phyloP scores from a whole-genome alignment of 2,113 vertebrate genomes.

The Mustela lutreola region DNA sequence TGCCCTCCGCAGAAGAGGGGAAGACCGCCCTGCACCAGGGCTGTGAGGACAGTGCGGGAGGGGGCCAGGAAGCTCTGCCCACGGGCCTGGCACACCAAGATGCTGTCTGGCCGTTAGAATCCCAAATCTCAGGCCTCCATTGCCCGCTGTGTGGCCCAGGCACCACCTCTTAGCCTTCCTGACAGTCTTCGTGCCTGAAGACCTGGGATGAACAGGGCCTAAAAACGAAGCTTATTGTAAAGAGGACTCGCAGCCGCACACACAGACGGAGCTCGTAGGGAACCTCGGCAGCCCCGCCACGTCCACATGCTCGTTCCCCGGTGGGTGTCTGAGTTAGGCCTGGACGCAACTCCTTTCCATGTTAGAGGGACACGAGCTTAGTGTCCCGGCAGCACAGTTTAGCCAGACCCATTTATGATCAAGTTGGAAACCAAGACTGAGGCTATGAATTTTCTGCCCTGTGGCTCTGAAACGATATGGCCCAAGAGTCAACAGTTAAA shows the following conservation, averaged over 20 bases:
- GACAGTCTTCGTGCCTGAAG: background rate
- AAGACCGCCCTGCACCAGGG: accelerated
- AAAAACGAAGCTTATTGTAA: background rate
- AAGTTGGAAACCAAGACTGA: background rate
- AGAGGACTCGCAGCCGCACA: background rate
- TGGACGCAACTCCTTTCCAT: background rate
- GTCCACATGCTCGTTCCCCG: background rate
- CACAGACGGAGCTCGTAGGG: background rate
- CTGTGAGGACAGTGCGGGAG: accelerated
- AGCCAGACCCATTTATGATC: background rate
- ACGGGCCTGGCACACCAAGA: accelerated
- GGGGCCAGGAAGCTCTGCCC: background rate
- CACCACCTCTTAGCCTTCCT: background rate
- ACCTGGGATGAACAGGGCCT: background rate
- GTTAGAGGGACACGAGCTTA: background rate
- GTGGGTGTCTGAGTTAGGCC: background rate
- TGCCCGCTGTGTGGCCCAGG: background rate
- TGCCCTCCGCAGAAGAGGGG: background rate
- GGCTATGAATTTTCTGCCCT: background rate
- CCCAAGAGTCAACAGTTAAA: background rate
- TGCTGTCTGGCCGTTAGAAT: background rate
- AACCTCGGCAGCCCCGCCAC: accelerated
- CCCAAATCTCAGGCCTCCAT: accelerated
- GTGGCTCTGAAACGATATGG: background rate
- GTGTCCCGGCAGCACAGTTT: background rate